Percentiles rank a stretch among this genome's conserved stretches.
These are phyloP conservation scores for Apomyelois bistriatella DNA, from an alignment of 2,888 invertebrate species.

Conservation along the genomic window DNA sequence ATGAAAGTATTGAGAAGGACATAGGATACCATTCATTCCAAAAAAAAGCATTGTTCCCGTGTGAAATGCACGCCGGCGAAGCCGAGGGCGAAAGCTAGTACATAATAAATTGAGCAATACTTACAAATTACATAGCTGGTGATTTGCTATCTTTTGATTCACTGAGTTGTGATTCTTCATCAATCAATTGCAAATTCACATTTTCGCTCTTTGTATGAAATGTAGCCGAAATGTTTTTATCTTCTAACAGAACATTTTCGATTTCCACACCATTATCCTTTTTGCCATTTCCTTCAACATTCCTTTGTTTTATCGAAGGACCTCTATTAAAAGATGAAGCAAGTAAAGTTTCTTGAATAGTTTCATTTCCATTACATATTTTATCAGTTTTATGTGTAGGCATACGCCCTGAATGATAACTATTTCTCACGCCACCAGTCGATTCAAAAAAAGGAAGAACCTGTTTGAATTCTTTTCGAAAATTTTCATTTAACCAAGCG, in stretches of 20 bases:
- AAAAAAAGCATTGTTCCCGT: too few relatives aligned
- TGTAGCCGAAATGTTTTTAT: slow-evolving; percentile 57
- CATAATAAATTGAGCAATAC: slow-evolving; percentile 24
- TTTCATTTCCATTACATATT: slow-evolving; percentile 88
- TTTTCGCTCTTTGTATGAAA: slow-evolving; percentile 60
- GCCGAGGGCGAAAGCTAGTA: too few relatives aligned
- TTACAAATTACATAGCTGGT: slow-evolving; percentile 41
- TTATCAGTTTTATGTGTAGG: slow-evolving; percentile 81
- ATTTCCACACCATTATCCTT: slow-evolving; percentile 79
- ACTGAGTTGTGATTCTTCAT: slow-evolving; percentile 62
- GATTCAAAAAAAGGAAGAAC: slow-evolving; percentile 84
- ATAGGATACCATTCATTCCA: too few relatives aligned
- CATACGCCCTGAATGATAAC: slow-evolving; percentile 68
- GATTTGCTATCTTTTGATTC: slow-evolving; percentile 50
- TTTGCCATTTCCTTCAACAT: slow-evolving; percentile 52
- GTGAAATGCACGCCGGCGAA: too few relatives aligned
- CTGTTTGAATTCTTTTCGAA: slow-evolving; percentile 95
- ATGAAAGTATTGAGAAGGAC: too few relatives aligned
- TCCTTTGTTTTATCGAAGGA: slow-evolving; percentile 61
- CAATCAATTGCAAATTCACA: slow-evolving; percentile 63
- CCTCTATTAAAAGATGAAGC: slow-evolving; percentile 79
- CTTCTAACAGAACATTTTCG: slow-evolving; percentile 78
- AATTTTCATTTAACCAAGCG: slow-evolving; percentile 98
- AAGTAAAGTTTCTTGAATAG: slow-evolving; percentile 84
- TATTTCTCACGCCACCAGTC: slow-evolving; percentile 69